Evolutionary conservation across 2,888 invertebrate genomes (phyloP).

Genomic region (Mermis nigrescens): DNA sequence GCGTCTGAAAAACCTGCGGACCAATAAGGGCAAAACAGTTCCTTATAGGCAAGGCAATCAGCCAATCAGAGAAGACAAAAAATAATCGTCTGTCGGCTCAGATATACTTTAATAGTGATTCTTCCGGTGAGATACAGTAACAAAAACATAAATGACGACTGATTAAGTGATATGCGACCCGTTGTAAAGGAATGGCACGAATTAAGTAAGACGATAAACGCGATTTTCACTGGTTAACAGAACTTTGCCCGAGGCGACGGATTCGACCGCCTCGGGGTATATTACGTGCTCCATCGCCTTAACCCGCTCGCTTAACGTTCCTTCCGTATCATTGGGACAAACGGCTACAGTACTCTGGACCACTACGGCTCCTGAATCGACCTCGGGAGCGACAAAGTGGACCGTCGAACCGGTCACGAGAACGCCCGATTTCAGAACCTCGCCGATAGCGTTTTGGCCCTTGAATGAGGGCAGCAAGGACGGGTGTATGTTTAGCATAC

Average conservation of each 20-base stretch:
- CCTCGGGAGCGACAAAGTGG: slow-evolving; percentile 81
- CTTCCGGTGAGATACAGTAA: too few species aligned
- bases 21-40: too few species aligned
- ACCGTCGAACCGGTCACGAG: slow-evolving; percentile 73
- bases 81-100: too few species aligned
- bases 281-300: slow-evolving; percentile 66
- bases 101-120: too few species aligned
- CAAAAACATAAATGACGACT: too few species aligned
- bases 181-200: too few species aligned
- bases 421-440: slow-evolving; percentile 68
- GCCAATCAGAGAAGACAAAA: too few species aligned
- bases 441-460: slow-evolving; percentile 61
- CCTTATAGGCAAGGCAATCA: too few species aligned
- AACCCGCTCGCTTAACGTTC: slow-evolving; percentile 50
- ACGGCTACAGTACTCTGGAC: slow-evolving; percentile 67
- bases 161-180: too few species aligned
- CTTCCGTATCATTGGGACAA: slow-evolving; percentile 50
- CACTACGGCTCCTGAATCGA: slow-evolving; percentile 76
- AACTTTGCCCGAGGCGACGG: slow-evolving; percentile 40
- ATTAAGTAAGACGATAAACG: too few species aligned
- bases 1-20: too few species aligned
- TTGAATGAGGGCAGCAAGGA: slow-evolving; percentile 77
- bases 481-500: slow-evolving; percentile 79
- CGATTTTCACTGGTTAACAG: background rate
- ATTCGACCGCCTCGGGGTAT: slow-evolving; percentile 59